Evolutionary conservation across 1,140 invertebrate genomes (phyloP).

Genomic region (Lysiphlebus fabarum): DNA sequence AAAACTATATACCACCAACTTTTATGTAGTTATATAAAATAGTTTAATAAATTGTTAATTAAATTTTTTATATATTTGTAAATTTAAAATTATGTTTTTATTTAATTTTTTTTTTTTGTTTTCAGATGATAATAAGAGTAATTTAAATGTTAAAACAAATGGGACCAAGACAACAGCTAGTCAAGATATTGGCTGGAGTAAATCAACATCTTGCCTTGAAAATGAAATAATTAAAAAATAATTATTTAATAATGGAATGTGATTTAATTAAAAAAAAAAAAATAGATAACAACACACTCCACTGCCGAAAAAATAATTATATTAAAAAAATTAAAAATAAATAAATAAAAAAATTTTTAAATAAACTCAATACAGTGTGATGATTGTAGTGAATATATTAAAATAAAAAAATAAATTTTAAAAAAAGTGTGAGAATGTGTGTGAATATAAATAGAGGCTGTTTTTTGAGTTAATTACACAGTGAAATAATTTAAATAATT

Average conservation of each 20-base stretch:
- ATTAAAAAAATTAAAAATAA: no score
- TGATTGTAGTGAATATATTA: not conserved
- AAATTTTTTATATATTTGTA: not conserved
- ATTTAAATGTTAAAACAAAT: slow-evolving; percentile 54
- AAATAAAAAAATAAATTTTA: not conserved
- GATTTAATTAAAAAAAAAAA: not conserved
- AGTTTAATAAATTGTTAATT: no score
- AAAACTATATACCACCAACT: not conserved
- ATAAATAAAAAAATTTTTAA: no score
- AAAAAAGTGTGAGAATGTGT: no score
- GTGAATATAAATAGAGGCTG: no score
- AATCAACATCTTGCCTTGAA: slow-evolving; percentile 45
- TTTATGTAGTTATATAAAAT: no score
- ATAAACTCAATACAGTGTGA: slow-evolving; percentile 13
- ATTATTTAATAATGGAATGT: slow-evolving; percentile 3
- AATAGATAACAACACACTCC: slow-evolving; percentile 37
- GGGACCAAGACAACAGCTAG: slow-evolving; percentile 46
- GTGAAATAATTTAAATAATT: no score
- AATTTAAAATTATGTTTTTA: not conserved
- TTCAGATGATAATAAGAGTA: slow-evolving; percentile 54
- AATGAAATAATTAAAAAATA: slow-evolving; percentile 12
- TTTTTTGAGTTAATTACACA: no score
- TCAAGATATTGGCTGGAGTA: no score
- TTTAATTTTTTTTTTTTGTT: slow-evolving; percentile 11
- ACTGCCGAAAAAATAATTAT: slow-evolving; percentile 42